Evolutionary conservation across 2,888 invertebrate genomes (phyloP).

Genomic region (Catocala nupta): DNA sequence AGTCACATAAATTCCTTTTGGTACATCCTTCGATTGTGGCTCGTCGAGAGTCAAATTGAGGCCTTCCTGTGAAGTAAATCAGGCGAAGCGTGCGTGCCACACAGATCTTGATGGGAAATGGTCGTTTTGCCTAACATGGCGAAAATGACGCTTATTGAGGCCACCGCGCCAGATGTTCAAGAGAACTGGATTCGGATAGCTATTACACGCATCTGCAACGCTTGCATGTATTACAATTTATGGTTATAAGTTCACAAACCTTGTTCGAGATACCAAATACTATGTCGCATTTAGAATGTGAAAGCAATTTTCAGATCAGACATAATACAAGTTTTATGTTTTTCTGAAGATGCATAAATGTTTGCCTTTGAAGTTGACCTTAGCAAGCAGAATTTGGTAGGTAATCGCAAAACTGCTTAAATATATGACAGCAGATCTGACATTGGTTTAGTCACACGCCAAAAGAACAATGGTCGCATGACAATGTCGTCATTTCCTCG

Average conservation of each 20-base stretch:
- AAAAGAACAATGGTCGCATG: conserved; percentile 41
- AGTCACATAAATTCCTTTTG: conserved; percentile 72
- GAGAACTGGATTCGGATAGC: conserved; percentile 50
- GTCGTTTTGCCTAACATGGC: conserved; percentile 46
- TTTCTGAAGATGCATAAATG: not conserved
- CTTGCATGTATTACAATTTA: conserved; percentile 19
- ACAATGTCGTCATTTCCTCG: conserved; percentile 41
- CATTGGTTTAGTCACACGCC: conserved; percentile 47
- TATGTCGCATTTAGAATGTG: conserved; percentile 3
- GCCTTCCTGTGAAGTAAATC: conserved; percentile 69
- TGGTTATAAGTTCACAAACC: conserved; percentile 7
- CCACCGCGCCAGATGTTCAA: conserved; percentile 59
- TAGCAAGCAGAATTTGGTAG: not conserved
- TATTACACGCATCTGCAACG: conserved; percentile 48
- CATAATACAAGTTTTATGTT: not conserved
- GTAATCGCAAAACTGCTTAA: not conserved
- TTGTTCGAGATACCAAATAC: conserved; percentile 5
- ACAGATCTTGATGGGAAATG: conserved; percentile 45
- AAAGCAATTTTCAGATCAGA: not conserved
- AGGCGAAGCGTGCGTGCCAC: conserved; percentile 44
- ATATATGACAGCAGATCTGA: conserved; percentile 21
- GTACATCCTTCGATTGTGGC: conserved; percentile 81
- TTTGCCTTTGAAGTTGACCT: conserved; percentile 5
- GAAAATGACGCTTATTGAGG: conserved; percentile 53
- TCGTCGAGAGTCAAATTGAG: conserved; percentile 67